These are phyloP conservation scores for Pterophyllum scalare DNA, from an alignment of 2,113 vertebrate species.

Conservation along the genomic window DNA sequence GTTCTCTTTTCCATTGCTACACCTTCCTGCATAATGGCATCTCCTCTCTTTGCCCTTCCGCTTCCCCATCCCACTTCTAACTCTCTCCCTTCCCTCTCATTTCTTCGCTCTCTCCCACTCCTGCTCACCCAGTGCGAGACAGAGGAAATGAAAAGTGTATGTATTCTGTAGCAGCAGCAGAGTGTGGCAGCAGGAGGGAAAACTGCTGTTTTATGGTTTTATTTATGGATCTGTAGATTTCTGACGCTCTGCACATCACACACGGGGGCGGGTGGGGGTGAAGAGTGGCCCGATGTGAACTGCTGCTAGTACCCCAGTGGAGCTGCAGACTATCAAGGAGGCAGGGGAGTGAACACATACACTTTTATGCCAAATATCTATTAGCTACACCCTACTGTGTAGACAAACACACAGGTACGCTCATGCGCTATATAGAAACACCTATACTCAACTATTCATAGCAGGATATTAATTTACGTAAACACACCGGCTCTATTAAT, in stretches of 20 bases:
- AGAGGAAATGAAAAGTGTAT: slow-evolving; percentile 62
- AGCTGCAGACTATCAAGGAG: slow-evolving; percentile 25
- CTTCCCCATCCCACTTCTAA: neutral
- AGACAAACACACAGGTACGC: neutral
- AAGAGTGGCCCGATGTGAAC: slow-evolving; percentile 53
- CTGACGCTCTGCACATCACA: slow-evolving; percentile 57
- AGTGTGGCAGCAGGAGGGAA: slow-evolving; percentile 56
- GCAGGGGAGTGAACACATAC: neutral
- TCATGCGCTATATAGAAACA: neutral
- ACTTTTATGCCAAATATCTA: slow-evolving; percentile 28
- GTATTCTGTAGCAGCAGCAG: slow-evolving; percentile 58
- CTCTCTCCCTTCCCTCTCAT: slow-evolving; percentile 1
- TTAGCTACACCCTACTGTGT: neutral
- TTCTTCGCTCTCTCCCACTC: slow-evolving; percentile 20
- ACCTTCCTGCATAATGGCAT: slow-evolving; percentile 33
- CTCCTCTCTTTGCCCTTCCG: slow-evolving; percentile 22
- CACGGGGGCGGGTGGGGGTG: slow-evolving; percentile 41
- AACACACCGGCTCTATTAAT: neutral
- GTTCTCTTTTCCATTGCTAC: slow-evolving; percentile 8
- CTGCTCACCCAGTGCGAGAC: slow-evolving; percentile 39
- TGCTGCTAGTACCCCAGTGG: slow-evolving; percentile 38
- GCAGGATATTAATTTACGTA: slow-evolving; percentile 26
- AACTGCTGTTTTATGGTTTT: slow-evolving; percentile 71
- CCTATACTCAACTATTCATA: slow-evolving; percentile 12
- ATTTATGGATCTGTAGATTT: slow-evolving; percentile 72